Base-by-base conservation (phyloP, 2,113 vertebrate genomes). In the Sula dactylatra region DNA sequence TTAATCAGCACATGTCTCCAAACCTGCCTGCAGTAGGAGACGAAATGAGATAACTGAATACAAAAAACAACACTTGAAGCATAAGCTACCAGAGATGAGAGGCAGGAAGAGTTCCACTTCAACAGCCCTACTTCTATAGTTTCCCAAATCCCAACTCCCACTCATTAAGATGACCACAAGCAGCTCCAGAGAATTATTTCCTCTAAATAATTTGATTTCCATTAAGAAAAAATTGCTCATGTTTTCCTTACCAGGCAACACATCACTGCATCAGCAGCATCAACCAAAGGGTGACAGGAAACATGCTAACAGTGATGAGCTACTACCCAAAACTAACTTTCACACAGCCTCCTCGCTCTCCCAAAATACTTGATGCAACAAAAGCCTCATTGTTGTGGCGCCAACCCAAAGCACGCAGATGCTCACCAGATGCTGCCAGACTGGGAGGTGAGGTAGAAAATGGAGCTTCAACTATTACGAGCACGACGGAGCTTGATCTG, bases 381-480 rank as follows among this genome's bases (percentile, higher is more conserved):
- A 92, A 91, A 87, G 66, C 10, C 20, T 64, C 87, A 72, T 34
- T 96, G 73, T 71, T 78, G 70, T 45, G 84, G 77, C 84, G 85
- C 47, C 52, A 82, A 58, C 69, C 67, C 69, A 65, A 79, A 62
- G 65, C 0, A 0, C 2, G 3, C 93, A 95, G 86, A 93, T 89
- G 94, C 86, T 93, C 73, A 91, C 61, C 95, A 94, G 83, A 95
- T 85, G 93, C 93, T 89, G 52, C 89, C 86, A 91, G 73, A 64
- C 24, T 1, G 11, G 56, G 59, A 89, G 71, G 32, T 2, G 31
- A 80, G 45, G 67, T 34, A 62, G 45, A 81, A 83, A 91, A 70
- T 0, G 4, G 65, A 77, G 59, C 59, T 64, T 89, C 94, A 92
- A 77, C 86, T 95, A 80, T 29, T 62, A 44, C 1, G 2, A 73